Evolutionary conservation across 2,888 invertebrate genomes (phyloP), one percentile per base, ranked within the genome.

Genomic region (Tyria jacobaeae): DNA sequence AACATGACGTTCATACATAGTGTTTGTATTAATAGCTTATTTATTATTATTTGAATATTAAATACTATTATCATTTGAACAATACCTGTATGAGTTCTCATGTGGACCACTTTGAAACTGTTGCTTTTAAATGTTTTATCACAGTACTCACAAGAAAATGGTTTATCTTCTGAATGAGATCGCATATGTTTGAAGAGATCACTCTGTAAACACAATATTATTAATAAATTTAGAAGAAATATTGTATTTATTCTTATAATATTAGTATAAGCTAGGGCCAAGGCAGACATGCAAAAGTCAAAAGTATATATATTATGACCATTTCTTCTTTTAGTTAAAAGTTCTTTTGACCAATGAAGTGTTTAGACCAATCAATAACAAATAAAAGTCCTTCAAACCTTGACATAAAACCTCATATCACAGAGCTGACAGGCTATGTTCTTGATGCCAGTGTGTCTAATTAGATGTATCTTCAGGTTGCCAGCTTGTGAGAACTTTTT

Each of bases 101-200:
- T 95, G 85, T 98, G 98, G 0, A 97, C 97, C 76, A 97, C 96
- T 64, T 97, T 94, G 27, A 97, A 97, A 56, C 97, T 97, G 73
- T 97, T 97, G 58, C 97, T 95, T 88, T 98, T 98, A 93, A 98
- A 98, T 1, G 97, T 96, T 85, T 98, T 98, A 49, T 97, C 97
- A 82, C 98, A 98, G 34, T 96, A 96, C 72, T 95, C 95, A 81
- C 98, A 98, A 75, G 96, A 96, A 90, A 97, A 97, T 0, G 98
- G 98, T 84, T 97, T 98, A 80, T 97, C 97, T 7, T 96, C 95
- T 0, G 97, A 97, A 90, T 98, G 98, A 61, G 94, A 92, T 3
- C 89, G 81, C 94, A 93, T 92, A 70, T 94, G 94, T 61, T 94
- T 94, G 71, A 89, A 88, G 0, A 94, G 77, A 58, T 93, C 94